These are phyloP conservation scores for Micropterix aruncella DNA, from an alignment of 2,888 invertebrate genomes.

Conservation along the genomic window DNA sequence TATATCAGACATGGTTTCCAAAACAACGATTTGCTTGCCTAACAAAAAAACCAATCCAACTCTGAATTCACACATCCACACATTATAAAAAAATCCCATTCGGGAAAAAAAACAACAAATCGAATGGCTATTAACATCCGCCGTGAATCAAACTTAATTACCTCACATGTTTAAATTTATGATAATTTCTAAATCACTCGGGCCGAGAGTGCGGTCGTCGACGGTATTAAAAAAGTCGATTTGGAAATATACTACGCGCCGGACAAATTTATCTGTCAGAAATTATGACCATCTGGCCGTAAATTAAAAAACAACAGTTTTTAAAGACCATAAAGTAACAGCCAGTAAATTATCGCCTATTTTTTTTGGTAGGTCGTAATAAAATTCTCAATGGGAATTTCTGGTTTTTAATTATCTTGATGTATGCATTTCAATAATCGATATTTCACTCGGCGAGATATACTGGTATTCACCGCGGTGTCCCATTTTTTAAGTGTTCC, in stretches of 20 bases:
- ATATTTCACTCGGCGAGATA: too few relatives aligned
- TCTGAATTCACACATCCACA: too few relatives aligned
- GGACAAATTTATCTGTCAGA: neutral
- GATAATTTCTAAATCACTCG: neutral
- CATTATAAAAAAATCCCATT: too few relatives aligned
- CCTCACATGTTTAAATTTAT: neutral
- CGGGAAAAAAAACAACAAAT: neutral
- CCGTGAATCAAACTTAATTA: neutral
- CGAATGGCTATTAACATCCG: neutral
- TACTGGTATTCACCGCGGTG: too few relatives aligned
- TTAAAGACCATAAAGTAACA: neutral
- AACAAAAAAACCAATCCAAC: too few relatives aligned
- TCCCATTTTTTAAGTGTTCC: too few relatives aligned
- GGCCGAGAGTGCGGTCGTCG: neutral
- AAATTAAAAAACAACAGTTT: neutral
- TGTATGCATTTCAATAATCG: too few relatives aligned
- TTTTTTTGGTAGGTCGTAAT: too few relatives aligned
- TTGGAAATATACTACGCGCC: neutral
- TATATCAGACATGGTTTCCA: too few relatives aligned
- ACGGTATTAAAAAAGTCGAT: neutral
- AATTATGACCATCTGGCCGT: neutral
- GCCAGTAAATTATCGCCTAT: neutral
- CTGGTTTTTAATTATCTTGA: too few relatives aligned
- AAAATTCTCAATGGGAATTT: too few relatives aligned
- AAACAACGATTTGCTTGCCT: too few relatives aligned